These are phyloP conservation scores for Palloptera scutellata DNA, from an alignment of 2,888 invertebrate species.

Conservation along the genomic window DNA sequence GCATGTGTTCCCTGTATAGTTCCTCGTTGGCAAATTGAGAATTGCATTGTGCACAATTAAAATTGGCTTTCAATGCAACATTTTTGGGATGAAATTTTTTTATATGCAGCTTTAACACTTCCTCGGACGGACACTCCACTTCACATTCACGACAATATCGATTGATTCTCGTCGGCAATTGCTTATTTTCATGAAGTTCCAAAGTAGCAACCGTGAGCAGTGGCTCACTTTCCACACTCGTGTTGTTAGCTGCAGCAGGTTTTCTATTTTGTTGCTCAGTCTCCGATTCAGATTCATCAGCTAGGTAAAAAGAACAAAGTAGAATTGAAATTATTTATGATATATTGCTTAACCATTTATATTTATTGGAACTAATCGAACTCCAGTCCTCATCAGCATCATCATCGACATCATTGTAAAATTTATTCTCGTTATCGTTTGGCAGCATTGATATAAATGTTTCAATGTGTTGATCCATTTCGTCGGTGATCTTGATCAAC, in stretches of 20 bases:
- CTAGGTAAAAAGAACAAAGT: no score
- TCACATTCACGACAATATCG: constrained; percentile 29
- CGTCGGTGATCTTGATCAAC: background rate
- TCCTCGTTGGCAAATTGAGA: background rate
- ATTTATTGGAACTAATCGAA: no score
- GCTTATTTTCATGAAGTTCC: background rate
- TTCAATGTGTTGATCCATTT: background rate
- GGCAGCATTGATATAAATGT: background rate
- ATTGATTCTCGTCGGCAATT: background rate
- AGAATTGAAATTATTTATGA: no score
- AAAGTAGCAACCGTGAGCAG: background rate
- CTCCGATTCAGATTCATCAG: no score
- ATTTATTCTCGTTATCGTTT: background rate
- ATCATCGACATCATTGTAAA: background rate
- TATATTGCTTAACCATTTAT: background rate
- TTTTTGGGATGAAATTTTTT: constrained; percentile 22
- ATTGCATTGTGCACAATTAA: constrained; percentile 4
- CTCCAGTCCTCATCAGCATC: no score
- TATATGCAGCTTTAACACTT: constrained; percentile 26
- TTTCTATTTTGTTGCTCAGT: no score
- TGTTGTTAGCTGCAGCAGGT: no score
- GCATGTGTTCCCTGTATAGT: constrained; percentile 5
- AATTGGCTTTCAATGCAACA: background rate
- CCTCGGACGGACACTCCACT: constrained; percentile 29
- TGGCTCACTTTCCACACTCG: no score